A percentile compares a stretch with the other conserved stretches of the same genome.
Evolutionary conservation across 2,797 vertebrate genomes (phyloP).

Genomic region (Phoebastria nigripes): DNA sequence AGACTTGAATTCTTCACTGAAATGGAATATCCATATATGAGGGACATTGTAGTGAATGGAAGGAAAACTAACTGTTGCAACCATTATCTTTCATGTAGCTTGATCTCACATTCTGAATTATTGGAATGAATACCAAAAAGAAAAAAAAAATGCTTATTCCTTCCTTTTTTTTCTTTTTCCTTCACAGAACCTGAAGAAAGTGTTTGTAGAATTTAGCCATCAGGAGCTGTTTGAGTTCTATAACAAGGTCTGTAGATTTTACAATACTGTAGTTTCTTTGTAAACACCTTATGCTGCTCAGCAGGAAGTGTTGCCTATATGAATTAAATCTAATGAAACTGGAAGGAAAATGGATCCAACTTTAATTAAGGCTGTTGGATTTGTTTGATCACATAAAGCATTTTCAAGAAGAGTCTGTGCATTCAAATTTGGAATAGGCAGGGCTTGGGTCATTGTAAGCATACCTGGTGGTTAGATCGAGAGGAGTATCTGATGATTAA

Average conservation of each 20-base stretch:
- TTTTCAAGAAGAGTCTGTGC: not conserved
- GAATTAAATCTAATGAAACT: conserved; percentile 52
- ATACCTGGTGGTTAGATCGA: not conserved
- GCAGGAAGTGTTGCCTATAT: conserved; percentile 10
- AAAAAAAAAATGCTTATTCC: not conserved
- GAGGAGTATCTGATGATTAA: not conserved
- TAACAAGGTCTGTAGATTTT: conserved; percentile 86
- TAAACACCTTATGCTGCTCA: conserved; percentile 60
- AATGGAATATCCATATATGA: not conserved
- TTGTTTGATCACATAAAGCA: conserved; percentile 19
- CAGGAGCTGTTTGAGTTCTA: conserved; percentile 94
- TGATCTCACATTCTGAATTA: not conserved
- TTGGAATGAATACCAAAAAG: not conserved
- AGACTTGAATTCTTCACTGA: not conserved
- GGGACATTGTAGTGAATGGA: not conserved
- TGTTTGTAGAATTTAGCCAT: conserved; percentile 91
- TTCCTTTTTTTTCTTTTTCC: not conserved
- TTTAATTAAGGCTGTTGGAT: conserved; percentile 31
- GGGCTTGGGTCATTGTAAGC: not conserved
- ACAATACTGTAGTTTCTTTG: conserved; percentile 38
- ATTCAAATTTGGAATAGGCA: not conserved
- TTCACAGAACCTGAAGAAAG: conserved; percentile 84
- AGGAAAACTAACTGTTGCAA: not conserved
- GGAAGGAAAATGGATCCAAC: not conserved
- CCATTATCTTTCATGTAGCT: not conserved